A percentile compares a stretch with the other conserved stretches of the same genome.
phyloP scores from a whole-genome alignment of 2,797 vertebrate species.

The Thalassophryne amazonica region DNA sequence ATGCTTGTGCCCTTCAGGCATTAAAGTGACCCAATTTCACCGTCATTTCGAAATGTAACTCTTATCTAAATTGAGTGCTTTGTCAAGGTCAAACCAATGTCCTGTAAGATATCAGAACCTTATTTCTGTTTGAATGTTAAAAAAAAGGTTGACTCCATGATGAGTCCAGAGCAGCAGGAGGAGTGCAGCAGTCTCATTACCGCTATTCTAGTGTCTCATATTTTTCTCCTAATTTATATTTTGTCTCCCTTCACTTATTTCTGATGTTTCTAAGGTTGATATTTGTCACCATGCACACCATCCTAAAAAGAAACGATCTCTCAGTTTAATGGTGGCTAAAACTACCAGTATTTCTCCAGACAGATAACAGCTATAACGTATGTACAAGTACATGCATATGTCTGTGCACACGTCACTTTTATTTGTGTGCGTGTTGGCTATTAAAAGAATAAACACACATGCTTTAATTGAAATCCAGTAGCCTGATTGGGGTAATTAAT shows the following conservation, averaged over 20 bases:
- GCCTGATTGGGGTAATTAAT: constrained; percentile 72
- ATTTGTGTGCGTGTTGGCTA: constrained; percentile 38
- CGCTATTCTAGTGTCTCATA: constrained; percentile 25
- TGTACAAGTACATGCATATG: not conserved
- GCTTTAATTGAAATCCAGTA: constrained; percentile 70
- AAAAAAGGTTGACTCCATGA: constrained; percentile 48
- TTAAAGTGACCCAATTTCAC: constrained; percentile 53
- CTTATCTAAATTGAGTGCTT: constrained; percentile 65
- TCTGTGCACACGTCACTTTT: not conserved
- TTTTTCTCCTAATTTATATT: constrained; percentile 22
- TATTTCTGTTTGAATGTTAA: constrained; percentile 46
- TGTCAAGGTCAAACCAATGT: constrained; percentile 57
- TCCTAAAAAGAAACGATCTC: no score
- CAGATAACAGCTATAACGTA: not conserved
- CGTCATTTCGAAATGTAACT: constrained; percentile 31
- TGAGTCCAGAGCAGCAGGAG: constrained; percentile 18
- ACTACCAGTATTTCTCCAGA: not conserved
- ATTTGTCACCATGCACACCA: no score
- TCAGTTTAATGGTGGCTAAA: no score
- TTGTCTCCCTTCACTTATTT: constrained; percentile 10
- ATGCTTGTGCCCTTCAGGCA: constrained; percentile 21
- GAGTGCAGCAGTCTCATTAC: constrained; percentile 36
- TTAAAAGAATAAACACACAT: constrained; percentile 57
- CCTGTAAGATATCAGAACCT: constrained; percentile 41
- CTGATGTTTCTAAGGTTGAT: no score